Evolutionary conservation across 2,888 invertebrate species (phyloP).

Genomic region (Plutella xylostella): DNA sequence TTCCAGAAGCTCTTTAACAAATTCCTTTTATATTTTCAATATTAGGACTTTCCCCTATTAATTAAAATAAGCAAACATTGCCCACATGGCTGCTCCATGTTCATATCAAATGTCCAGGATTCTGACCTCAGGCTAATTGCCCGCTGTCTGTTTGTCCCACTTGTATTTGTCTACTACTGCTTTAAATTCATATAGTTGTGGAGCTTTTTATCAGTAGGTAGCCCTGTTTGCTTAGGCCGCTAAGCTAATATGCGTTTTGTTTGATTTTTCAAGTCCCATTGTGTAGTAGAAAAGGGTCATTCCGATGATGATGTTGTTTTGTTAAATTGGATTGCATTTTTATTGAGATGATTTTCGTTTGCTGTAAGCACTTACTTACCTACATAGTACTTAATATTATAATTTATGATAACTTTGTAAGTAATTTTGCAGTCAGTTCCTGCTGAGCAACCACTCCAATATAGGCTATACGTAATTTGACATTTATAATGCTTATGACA

Average conservation of each 20-base stretch:
- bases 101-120: conserved; percentile 28
- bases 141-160: conserved; percentile 33
- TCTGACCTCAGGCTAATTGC: conserved; percentile 53
- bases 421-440: too few species aligned
- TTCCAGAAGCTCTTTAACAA: too few species aligned
- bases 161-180: conserved; percentile 28
- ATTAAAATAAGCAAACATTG: not conserved
- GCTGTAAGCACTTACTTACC: too few species aligned
- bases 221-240: conserved; percentile 32
- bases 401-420: too few species aligned
- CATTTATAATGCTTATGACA: too few species aligned
- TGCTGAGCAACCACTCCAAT: too few species aligned
- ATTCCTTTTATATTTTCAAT: too few species aligned
- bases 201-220: conserved; percentile 21
- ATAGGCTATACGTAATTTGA: too few species aligned
- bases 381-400: too few species aligned
- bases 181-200: conserved; percentile 48
- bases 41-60: too few species aligned
- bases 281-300: conserved; percentile 22
- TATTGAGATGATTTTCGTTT: too few species aligned
- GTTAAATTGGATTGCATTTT: conserved; percentile 7
- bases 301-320: conserved; percentile 24
- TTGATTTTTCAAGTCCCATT: conserved; percentile 19
- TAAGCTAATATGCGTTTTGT: conserved; percentile 43
- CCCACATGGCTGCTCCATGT: not conserved